Percentiles rank a stretch among this genome's conserved stretches.
These are phyloP conservation scores for Saccostrea glomerata DNA, from an alignment of 1,140 invertebrate species.

Conservation along the genomic window DNA sequence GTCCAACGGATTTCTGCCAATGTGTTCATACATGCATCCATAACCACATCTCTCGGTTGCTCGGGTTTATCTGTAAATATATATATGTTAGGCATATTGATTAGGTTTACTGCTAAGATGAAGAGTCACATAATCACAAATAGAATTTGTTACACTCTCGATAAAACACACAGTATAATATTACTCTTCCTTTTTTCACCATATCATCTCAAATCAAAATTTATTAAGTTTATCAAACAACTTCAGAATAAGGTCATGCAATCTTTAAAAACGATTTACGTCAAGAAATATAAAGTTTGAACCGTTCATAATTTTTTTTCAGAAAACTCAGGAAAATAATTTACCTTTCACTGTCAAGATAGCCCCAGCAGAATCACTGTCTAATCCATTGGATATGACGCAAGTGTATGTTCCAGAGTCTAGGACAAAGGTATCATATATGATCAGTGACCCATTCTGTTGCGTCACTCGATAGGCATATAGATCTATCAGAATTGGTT, in stretches of 20 bases:
- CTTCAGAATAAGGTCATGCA: no score
- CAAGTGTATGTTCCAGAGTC: constrained; percentile 98
- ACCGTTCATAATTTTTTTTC: no score
- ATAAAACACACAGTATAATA: no score
- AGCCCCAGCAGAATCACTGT: constrained; percentile 89
- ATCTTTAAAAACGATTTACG: no score
- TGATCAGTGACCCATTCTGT: constrained; percentile 93
- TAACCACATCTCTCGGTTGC: constrained; percentile 84
- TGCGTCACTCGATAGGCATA: constrained; percentile 82
- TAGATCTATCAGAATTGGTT: constrained; percentile 88
- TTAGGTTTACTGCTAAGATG: no score
- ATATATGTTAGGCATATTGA: no score
- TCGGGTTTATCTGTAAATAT: constrained; percentile 90
- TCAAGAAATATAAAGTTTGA: no score
- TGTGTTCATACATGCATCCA: constrained; percentile 82
- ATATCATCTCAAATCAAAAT: no score
- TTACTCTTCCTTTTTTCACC: no score
- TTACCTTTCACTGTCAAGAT: constrained; percentile 93
- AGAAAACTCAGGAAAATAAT: background rate
- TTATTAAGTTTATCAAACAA: no score
- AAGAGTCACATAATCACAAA: no score
- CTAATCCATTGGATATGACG: constrained; percentile 93
- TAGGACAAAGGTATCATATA: constrained; percentile 94
- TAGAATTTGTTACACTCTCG: no score
- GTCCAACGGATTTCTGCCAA: constrained; percentile 86